Evolutionary conservation across 2,888 invertebrate genomes (phyloP), one percentile per base, ranked within the genome.

Genomic region (Callosobruchus maculatus): DNA sequence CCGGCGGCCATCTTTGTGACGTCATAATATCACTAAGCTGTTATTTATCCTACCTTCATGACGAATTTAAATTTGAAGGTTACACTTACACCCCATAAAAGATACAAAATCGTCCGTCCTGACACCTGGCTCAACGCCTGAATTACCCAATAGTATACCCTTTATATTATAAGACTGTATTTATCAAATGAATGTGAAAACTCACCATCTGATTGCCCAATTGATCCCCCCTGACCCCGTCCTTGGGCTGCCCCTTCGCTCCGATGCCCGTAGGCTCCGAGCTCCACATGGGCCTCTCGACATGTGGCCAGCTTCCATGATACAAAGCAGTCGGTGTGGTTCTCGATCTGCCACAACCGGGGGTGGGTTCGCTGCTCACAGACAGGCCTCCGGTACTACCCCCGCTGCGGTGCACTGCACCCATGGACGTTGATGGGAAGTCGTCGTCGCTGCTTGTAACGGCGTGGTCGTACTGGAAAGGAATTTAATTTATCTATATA

Each of bases 221-320:
- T 9, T 9, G 5, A 9, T 49, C 49, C 13, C 13, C 49, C 18
- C 13, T 49, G 49, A 1, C 3, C 13, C 49, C 49, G 18, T 49
- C 49, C 13, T 18, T 49, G 5, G 7, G 49, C 1, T 49, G 49
- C 49, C 49, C 49, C 49, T 49, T 49, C 13, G 49, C 49, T 49
- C 49, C 49, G 49, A 49, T n/a, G 74, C 80, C 83, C 21, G 83
- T 82, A 13, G 86, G 86, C 79, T 87, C 86, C 0, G 86, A 86
- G 77, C 85, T 86, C 87, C 87, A 87, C 83, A 86, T 84, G 70
- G 82, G 84, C 80, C 86, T 88, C 81, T 90, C 90, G 68, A 90
- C 88, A 13, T 49, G 49, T 5, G 91, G 91, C 92, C 91, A 92
- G 20, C 90, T 90, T n/a, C 91, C 91, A 80, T 90, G 90, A 81